These are phyloP conservation scores for Notechis scutatus DNA, from an alignment of 2,113 vertebrate species.

Conservation along the genomic window DNA sequence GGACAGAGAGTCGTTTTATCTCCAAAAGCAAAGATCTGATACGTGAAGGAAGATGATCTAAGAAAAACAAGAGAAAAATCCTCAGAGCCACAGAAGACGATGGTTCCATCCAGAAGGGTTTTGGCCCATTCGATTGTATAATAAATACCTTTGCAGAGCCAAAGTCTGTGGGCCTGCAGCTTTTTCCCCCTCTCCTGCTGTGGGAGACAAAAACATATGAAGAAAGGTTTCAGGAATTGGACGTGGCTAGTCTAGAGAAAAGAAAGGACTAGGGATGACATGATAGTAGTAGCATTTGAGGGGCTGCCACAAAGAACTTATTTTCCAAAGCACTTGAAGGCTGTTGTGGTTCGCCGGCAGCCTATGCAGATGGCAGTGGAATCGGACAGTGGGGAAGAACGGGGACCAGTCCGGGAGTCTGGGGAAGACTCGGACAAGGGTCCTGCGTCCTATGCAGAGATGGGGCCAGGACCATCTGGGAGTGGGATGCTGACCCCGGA, in stretches of 20 bases:
- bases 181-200: neutral
- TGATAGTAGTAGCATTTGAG: neutral
- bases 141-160: neutral
- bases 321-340: neutral
- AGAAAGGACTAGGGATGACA: neutral
- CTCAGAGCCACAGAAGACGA: neutral
- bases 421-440: too few species aligned
- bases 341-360: too few species aligned
- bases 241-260: too few species aligned
- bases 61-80: neutral
- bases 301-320: neutral
- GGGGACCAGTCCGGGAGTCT: too few species aligned
- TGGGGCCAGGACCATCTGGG: too few species aligned
- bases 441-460: too few species aligned
- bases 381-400: too few species aligned
- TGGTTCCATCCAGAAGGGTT: fast-evolving
- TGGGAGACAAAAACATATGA: neutral
- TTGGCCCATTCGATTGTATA: neutral
- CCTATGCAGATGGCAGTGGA: too few species aligned
- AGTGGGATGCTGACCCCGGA: too few species aligned
- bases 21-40: neutral
- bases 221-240: too few species aligned
- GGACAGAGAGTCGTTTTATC: neutral
- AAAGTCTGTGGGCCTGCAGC: neutral
- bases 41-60: neutral